Percentiles rank a stretch among this genome's conserved stretches.
Conservation (phyloP, 2,888 invertebrate species). For the Salticus scenicus region DNA sequence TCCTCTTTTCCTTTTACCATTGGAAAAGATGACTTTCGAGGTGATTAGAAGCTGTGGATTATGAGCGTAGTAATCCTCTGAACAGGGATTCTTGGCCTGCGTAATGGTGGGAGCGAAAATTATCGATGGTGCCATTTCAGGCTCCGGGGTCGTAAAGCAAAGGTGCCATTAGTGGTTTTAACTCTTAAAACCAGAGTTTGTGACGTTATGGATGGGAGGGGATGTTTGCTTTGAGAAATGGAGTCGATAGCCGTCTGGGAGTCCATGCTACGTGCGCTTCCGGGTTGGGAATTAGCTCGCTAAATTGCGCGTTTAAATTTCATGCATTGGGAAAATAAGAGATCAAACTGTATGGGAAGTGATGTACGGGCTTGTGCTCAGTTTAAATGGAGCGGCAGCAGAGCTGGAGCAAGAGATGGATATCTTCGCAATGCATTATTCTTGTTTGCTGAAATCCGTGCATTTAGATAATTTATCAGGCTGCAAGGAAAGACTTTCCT, state of each 20-base stretch:
- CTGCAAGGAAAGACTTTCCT: no score
- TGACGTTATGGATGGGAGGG: conserved; percentile 6
- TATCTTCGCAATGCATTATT: not conserved
- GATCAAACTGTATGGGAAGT: not conserved
- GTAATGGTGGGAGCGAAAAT: conserved; percentile 56
- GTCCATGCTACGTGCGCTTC: not conserved
- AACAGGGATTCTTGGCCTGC: conserved; percentile 17
- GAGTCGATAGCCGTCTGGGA: conserved; percentile 11
- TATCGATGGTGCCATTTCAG: conserved; percentile 48
- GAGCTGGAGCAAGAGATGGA: not conserved
- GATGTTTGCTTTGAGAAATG: conserved; percentile 12
- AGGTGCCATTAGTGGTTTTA: conserved; percentile 61
- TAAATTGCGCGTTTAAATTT: conserved; percentile 19
- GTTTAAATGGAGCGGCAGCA: conserved; percentile 2
- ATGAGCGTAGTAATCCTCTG: conserved; percentile 58
- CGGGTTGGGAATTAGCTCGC: not conserved
- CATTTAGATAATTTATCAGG: no score
- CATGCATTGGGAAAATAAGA: conserved; percentile 15
- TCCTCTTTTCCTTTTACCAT: conserved; percentile 37
- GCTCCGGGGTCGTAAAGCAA: conserved; percentile 44
- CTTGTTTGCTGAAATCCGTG: not conserved
- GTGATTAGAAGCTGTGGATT: conserved; percentile 45
- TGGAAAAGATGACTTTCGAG: conserved; percentile 50
- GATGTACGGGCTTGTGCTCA: not conserved
- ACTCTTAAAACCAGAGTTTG: conserved; percentile 36